Conservation (phyloP, 2,113 vertebrate species). For the Gymnocephalus cernua region DNA sequence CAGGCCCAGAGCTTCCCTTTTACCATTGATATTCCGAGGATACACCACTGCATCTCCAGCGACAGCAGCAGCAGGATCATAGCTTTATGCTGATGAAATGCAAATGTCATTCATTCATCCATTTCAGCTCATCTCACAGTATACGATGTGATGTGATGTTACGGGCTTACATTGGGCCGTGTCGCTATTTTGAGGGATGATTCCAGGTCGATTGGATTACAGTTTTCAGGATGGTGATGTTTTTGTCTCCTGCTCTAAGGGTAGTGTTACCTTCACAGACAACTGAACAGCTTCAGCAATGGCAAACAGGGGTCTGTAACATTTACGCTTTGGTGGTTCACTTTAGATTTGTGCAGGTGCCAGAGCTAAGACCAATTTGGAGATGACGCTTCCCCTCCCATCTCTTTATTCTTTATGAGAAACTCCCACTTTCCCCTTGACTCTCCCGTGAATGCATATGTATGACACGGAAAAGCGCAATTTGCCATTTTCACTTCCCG, state of each 20-base stretch:
- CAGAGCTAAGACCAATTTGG: neutral
- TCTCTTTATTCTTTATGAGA: no score
- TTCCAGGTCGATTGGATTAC: constrained; percentile 75
- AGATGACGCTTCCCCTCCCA: neutral
- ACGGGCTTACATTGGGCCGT: neutral
- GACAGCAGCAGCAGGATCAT: constrained; percentile 28
- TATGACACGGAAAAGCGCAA: no score
- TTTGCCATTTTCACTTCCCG: no score
- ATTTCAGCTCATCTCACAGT: neutral
- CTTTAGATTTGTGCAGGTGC: neutral
- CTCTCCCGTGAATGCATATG: no score
- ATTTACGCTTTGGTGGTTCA: neutral
- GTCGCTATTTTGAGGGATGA: constrained; percentile 60
- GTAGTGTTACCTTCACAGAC: constrained; percentile 6
- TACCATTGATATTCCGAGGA: constrained; percentile 48
- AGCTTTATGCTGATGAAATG: constrained; percentile 58
- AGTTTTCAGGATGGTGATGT: constrained; percentile 40
- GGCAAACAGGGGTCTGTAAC: neutral
- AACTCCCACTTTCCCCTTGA: no score
- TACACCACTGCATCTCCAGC: constrained; percentile 29
- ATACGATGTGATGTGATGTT: neutral
- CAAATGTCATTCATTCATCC: constrained; percentile 56
- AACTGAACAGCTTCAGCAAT: neutral
- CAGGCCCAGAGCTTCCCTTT: constrained; percentile 13
- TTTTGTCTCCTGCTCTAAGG: constrained; percentile 20